These are phyloP conservation scores for Scomber scombrus DNA, from an alignment of 2,113 vertebrate genomes.

Conservation along the genomic window DNA sequence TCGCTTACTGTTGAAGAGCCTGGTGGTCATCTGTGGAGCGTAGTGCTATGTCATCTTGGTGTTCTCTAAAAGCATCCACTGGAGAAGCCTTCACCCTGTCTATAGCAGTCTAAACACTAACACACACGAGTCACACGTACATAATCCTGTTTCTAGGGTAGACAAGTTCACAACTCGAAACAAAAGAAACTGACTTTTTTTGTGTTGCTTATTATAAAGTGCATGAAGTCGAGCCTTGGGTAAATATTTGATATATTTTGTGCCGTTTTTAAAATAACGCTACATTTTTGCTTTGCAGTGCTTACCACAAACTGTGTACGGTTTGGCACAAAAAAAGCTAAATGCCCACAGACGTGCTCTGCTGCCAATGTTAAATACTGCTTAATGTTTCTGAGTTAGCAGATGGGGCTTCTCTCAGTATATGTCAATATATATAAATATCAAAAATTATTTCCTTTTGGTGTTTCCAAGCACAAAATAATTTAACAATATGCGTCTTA, in stretches of 20 bases:
- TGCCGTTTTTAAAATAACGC: slow-evolving; percentile 84
- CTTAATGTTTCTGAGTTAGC: slow-evolving; percentile 91
- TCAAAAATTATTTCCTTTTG: slow-evolving; percentile 87
- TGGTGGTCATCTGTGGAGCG: slow-evolving; percentile 81
- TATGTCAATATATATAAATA: slow-evolving; percentile 85
- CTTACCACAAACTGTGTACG: slow-evolving; percentile 88
- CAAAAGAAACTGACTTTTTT: slow-evolving; percentile 89
- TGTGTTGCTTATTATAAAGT: slow-evolving; percentile 94
- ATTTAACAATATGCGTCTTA: slow-evolving; percentile 89
- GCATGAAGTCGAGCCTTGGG: slow-evolving; percentile 96
- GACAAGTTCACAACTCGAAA: slow-evolving; percentile 90
- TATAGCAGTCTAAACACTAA: slow-evolving; percentile 79
- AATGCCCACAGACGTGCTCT: slow-evolving; percentile 87
- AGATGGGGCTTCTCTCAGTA: slow-evolving; percentile 92
- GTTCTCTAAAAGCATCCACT: slow-evolving; percentile 86
- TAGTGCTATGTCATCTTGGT: slow-evolving; percentile 88
- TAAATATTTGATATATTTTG: slow-evolving; percentile 88
- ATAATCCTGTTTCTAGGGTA: slow-evolving; percentile 80
- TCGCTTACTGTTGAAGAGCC: slow-evolving; percentile 83
- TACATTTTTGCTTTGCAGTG: slow-evolving; percentile 88
- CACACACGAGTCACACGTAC: slow-evolving; percentile 71
- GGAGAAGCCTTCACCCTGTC: slow-evolving; percentile 80
- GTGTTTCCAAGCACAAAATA: slow-evolving; percentile 94
- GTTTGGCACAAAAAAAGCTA: slow-evolving; percentile 89
- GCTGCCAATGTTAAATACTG: slow-evolving; percentile 90